phyloP scores from a whole-genome alignment of 2,797 vertebrate species.

The Fundulus diaphanus region DNA sequence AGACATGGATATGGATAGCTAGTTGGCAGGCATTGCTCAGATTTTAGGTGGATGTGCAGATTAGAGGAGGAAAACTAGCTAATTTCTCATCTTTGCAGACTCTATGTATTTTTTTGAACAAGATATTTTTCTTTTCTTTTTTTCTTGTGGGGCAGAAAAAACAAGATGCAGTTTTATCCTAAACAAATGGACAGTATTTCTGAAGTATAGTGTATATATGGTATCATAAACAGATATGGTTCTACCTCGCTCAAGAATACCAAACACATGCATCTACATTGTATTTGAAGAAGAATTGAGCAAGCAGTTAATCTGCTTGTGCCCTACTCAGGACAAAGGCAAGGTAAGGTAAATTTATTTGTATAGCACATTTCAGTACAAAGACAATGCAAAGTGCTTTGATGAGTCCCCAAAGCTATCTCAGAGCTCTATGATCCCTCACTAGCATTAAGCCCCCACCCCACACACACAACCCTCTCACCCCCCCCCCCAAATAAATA shows the following conservation, averaged over 20 bases:
- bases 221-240: slow-evolving; percentile 22
- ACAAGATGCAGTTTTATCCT: slow-evolving; percentile 56
- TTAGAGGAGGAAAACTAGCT: slow-evolving; percentile 45
- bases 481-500: too few species aligned
- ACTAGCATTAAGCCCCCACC: too few species aligned
- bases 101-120: slow-evolving; percentile 33
- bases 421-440: too few species aligned
- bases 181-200: slow-evolving; percentile 49
- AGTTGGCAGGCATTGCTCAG: slow-evolving; percentile 53
- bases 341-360: too few species aligned
- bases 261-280: slow-evolving; percentile 8
- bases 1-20: slow-evolving; percentile 16
- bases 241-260: slow-evolving; percentile 46
- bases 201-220: slow-evolving; percentile 36
- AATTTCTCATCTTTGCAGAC: slow-evolving; percentile 66
- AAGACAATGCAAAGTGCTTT: too few species aligned
- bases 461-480: too few species aligned
- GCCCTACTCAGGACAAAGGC: too few species aligned
- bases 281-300: not conserved
- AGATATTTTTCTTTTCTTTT: slow-evolving; percentile 29
- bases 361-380: too few species aligned
- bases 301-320: not conserved
- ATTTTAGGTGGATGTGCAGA: slow-evolving; percentile 56
- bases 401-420: too few species aligned
- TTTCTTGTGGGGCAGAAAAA: slow-evolving; percentile 62